A percentile compares a stretch with the other conserved stretches of the same genome.
Conservation (phyloP, 1,140 invertebrate species). For the Euura lappo region DNA sequence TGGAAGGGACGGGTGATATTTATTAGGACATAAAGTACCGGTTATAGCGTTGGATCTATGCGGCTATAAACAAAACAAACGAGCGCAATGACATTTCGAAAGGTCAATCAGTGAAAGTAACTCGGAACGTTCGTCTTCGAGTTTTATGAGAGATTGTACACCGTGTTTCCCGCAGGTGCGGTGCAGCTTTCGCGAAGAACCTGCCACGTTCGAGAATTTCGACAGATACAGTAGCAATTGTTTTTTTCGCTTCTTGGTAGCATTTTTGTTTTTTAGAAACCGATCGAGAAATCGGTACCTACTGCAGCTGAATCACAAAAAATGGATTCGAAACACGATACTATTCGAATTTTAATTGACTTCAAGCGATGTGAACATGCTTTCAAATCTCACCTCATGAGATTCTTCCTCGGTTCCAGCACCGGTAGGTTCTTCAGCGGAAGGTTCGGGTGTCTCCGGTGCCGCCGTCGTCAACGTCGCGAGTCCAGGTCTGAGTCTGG, state of each 20-base stretch:
- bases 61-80: neutral
- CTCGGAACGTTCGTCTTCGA: constrained; percentile 5
- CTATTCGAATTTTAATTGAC: neutral
- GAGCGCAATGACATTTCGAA: constrained; percentile 42
- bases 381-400: constrained; percentile 43
- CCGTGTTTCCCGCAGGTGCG: too few relatives aligned
- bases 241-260: too few relatives aligned
- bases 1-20: too few relatives aligned
- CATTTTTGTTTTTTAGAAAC: too few relatives aligned
- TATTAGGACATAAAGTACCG: too few relatives aligned
- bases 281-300: too few relatives aligned
- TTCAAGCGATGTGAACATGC: too few relatives aligned
- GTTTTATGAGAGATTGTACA: neutral
- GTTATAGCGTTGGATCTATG: neutral
- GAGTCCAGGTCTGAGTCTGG: constrained; percentile 60
- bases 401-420: constrained; percentile 60
- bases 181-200: too few relatives aligned
- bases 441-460: constrained; percentile 34
- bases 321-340: too few relatives aligned
- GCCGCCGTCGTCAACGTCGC: constrained; percentile 55
- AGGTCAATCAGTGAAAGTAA: constrained; percentile 45
- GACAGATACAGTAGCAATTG: too few relatives aligned
- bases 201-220: too few relatives aligned
- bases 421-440: constrained; percentile 56
- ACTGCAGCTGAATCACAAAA: too few relatives aligned